These are phyloP conservation scores for Balaeniceps rex DNA, from an alignment of 2,113 vertebrate genomes.

Conservation along the genomic window DNA sequence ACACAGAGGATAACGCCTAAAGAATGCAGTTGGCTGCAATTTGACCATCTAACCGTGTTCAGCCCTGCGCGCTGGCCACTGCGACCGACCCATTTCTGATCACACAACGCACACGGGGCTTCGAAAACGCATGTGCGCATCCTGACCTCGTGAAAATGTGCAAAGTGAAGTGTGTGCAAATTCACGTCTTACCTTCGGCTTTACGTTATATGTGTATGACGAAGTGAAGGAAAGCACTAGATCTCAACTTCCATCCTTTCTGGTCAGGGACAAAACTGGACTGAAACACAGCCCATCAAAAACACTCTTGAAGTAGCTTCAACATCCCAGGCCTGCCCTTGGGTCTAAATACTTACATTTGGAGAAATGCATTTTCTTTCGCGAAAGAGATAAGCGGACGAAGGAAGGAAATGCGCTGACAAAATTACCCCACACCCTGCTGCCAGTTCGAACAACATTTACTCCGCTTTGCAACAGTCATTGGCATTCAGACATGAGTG, in stretches of 20 bases:
- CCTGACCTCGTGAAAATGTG: rapidly evolving
- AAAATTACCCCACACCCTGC: background rate
- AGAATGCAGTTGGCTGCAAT: background rate
- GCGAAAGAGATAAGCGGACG: background rate
- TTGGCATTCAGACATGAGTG: rapidly evolving
- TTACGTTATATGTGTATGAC: rapidly evolving
- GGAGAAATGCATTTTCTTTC: background rate
- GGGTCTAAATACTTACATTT: background rate
- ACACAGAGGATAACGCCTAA: background rate
- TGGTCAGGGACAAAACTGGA: background rate
- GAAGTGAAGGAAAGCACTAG: background rate
- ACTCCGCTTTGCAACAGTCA: background rate
- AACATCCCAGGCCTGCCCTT: background rate
- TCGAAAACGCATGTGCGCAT: rapidly evolving
- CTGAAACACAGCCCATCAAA: background rate
- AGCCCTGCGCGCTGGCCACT: background rate
- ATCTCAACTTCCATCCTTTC: background rate
- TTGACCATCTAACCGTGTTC: background rate
- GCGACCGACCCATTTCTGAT: background rate
- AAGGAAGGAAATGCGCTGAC: background rate
- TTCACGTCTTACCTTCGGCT: rapidly evolving
- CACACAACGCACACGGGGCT: background rate
- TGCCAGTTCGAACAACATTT: rapidly evolving
- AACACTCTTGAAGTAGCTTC: background rate
- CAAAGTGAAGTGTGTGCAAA: background rate